phyloP scores from a whole-genome alignment of 2,113 vertebrate species.

The Ptilonorhynchus violaceus region DNA sequence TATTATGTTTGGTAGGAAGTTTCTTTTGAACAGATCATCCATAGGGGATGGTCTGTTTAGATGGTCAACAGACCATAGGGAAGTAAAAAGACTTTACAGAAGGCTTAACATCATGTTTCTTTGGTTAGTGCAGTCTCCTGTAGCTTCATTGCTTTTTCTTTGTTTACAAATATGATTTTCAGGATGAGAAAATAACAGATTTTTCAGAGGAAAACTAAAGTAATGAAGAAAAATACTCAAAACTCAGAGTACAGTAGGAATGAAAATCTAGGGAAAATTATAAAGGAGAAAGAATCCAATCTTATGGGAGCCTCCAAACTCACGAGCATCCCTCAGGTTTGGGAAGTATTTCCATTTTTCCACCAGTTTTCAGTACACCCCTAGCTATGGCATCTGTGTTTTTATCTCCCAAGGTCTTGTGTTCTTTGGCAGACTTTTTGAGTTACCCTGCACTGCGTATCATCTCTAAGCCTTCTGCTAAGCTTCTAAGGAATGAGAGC shows the following conservation, averaged over 20 bases:
- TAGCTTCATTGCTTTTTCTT: not conserved
- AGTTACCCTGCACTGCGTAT: not conserved
- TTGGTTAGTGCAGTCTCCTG: not conserved
- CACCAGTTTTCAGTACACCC: slow-evolving; percentile 40
- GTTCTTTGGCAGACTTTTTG: slow-evolving; percentile 45
- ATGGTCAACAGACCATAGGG: not conserved
- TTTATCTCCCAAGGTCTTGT: slow-evolving; percentile 46
- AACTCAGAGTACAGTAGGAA: not conserved
- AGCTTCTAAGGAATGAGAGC: slow-evolving; percentile 9
- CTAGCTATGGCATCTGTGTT: slow-evolving; percentile 37
- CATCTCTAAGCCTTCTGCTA: slow-evolving; percentile 45
- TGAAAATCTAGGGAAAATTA: not conserved
- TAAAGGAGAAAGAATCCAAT: not conserved
- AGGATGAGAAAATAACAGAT: not conserved
- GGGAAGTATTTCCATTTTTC: slow-evolving; percentile 8
- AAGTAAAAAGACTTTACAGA: not conserved
- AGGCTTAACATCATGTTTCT: not conserved
- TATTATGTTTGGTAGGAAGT: not conserved
- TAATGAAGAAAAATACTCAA: not conserved
- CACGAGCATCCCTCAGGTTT: not conserved
- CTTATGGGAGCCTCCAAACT: not conserved
- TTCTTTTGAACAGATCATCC: not conserved
- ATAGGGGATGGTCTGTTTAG: not conserved
- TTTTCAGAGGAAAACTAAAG: not conserved
- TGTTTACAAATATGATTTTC: not conserved